phyloP scores from a whole-genome alignment of 2,113 vertebrate genomes.

The Prietella phreatophila region DNA sequence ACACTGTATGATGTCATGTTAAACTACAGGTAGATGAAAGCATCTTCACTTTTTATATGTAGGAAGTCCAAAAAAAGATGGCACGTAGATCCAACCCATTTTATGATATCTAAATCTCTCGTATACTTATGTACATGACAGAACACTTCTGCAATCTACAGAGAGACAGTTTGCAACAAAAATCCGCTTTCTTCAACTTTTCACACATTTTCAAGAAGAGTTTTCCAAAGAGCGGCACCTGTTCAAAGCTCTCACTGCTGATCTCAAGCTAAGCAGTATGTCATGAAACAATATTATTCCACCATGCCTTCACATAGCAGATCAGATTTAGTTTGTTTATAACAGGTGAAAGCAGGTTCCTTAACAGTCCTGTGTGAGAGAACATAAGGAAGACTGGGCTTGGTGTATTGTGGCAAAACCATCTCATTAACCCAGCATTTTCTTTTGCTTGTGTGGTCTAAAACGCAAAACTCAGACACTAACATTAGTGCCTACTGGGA shows the following conservation, averaged over 20 bases:
- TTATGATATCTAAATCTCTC: background rate
- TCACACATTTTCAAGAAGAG: slow-evolving; percentile 29
- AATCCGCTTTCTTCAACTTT: slow-evolving; percentile 1
- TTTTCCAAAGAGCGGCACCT: slow-evolving; percentile 35
- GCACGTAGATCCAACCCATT: background rate
- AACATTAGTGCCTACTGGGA: slow-evolving; percentile 23
- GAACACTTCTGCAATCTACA: background rate
- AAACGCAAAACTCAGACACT: slow-evolving; percentile 16
- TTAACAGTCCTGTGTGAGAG: slow-evolving; percentile 21
- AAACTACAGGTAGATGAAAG: slow-evolving; percentile 10
- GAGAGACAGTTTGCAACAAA: slow-evolving; percentile 13
- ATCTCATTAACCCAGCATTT: slow-evolving; percentile 29
- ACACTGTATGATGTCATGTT: background rate
- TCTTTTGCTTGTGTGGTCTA: slow-evolving; percentile 33
- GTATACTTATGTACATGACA: background rate
- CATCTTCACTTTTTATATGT: background rate
- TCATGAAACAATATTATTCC: slow-evolving; percentile 52
- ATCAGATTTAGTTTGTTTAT: slow-evolving; percentile 34
- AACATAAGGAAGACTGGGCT: slow-evolving; percentile 9
- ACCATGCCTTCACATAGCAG: slow-evolving; percentile 35
- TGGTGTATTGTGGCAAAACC: slow-evolving; percentile 22
- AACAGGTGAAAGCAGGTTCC: slow-evolving; percentile 26
- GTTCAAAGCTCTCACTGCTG: slow-evolving; percentile 31
- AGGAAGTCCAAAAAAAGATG: background rate
- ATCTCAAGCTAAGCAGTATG: slow-evolving; percentile 39